Evolutionary conservation across 2,113 vertebrate species (phyloP).

Genomic region (Rousettus leschenaultii): DNA sequence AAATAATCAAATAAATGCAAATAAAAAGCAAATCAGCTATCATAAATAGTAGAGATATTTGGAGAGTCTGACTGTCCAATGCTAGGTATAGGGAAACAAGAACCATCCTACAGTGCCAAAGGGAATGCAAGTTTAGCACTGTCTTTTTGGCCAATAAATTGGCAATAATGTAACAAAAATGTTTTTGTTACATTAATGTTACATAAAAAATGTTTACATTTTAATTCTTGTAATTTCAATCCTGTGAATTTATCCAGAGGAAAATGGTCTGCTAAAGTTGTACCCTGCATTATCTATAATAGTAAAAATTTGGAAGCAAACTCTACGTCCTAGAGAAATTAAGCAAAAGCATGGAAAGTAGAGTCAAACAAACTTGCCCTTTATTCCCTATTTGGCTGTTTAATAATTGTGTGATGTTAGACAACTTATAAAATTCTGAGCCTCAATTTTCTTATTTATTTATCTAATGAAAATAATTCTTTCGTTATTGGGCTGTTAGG

Average conservation of each 20-base stretch:
- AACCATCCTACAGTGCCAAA: neutral
- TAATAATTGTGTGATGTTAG: neutral
- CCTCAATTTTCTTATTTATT: neutral
- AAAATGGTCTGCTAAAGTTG: neutral
- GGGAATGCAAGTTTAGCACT: accelerated
- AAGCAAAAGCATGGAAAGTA: neutral
- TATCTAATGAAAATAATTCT: neutral
- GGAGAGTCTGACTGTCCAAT: neutral
- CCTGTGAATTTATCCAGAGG: neutral
- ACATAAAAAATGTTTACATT: neutral
- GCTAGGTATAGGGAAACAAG: accelerated
- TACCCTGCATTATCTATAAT: neutral
- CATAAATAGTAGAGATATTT: neutral
- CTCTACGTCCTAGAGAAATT: neutral
- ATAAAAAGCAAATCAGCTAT: neutral
- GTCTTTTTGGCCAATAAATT: neutral
- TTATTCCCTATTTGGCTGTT: neutral
- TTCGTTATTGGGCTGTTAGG: neutral
- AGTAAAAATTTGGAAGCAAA: neutral
- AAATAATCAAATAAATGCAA: neutral
- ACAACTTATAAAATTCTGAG: neutral
- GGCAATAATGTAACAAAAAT: neutral
- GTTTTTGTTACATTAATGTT: neutral
- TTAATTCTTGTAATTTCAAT: neutral
- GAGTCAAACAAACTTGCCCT: neutral